Evolutionary conservation across 2,888 invertebrate species (phyloP).

Genomic region (Chironomus riparius): DNA sequence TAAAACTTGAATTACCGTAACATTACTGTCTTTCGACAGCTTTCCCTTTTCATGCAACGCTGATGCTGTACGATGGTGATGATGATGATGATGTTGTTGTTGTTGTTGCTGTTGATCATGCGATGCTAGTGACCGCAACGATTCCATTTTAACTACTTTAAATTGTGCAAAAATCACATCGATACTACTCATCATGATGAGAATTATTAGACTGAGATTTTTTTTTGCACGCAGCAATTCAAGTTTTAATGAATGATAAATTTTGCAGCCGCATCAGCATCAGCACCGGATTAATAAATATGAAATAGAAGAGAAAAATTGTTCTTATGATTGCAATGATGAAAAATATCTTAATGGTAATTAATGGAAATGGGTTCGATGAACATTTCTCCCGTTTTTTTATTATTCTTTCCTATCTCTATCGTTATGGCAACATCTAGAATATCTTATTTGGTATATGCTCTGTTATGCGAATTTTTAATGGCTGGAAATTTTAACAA

Average conservation of each 20-base stretch:
- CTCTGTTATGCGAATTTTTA: too few relatives aligned
- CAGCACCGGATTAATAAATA: neutral
- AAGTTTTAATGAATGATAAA: neutral
- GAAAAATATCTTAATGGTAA: neutral
- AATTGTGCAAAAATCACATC: slow-evolving; percentile 19
- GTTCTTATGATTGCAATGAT: neutral
- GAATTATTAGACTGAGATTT: neutral
- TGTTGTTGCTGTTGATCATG: neutral
- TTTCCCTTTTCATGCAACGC: slow-evolving; percentile 15
- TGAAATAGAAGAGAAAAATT: neutral
- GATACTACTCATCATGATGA: neutral
- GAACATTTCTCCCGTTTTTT: slow-evolving; percentile 5
- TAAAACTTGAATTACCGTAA: slow-evolving; percentile 11
- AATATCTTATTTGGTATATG: neutral
- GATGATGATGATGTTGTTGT: neutral
- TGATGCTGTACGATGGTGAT: neutral
- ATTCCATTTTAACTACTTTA: slow-evolving; percentile 24
- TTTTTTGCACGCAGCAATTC: neutral
- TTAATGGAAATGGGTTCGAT: neutral
- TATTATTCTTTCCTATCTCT: neutral
- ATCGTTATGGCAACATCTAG: neutral
- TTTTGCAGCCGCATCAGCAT: neutral
- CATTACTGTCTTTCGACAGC: slow-evolving; percentile 6
- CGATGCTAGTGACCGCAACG: neutral
- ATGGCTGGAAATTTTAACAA: too few relatives aligned